phyloP scores from a whole-genome alignment of 2,113 vertebrate species.

The Rutilus rutilus region DNA sequence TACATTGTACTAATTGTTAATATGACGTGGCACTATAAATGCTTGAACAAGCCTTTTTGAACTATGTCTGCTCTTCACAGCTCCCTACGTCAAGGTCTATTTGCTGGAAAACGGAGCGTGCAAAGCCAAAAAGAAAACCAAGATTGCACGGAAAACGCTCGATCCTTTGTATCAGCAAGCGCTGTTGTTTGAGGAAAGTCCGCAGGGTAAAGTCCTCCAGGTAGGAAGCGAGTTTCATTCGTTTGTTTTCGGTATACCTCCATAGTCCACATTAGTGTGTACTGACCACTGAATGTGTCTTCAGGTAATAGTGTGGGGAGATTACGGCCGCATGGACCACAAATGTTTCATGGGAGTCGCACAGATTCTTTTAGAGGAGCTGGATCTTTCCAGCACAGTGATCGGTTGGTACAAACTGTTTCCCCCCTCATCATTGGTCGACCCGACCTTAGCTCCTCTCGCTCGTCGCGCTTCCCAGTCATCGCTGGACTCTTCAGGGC shows the following conservation, averaged over 20 bases:
- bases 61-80: slow-evolving; percentile 69
- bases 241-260: background rate
- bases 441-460: slow-evolving; percentile 95
- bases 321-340: slow-evolving; percentile 99
- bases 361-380: slow-evolving; percentile 97
- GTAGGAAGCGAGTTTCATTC: slow-evolving; percentile 70
- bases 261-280: background rate
- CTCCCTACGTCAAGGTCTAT: slow-evolving; percentile 98
- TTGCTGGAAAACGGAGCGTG: slow-evolving; percentile 94
- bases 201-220: slow-evolving; percentile 98
- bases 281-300: slow-evolving; percentile 15
- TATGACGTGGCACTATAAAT: background rate
- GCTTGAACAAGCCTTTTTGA: background rate
- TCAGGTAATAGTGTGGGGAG: slow-evolving; percentile 98
- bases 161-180: slow-evolving; percentile 98
- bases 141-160: slow-evolving; percentile 98
- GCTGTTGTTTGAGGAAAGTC: slow-evolving; percentile 94
- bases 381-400: slow-evolving; percentile 97
- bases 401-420: slow-evolving; percentile 99
- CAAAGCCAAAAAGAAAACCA: slow-evolving; percentile 99
- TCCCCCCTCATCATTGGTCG: slow-evolving; percentile 96
- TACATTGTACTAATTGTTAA: background rate
- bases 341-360: slow-evolving; percentile 99
- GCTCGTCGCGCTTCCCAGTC: slow-evolving; percentile 97
- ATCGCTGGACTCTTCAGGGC: slow-evolving; percentile 96